A percentile compares a stretch with the other conserved stretches of the same genome.
These are phyloP conservation scores for Camptogramma bilineatum DNA, from an alignment of 2,888 invertebrate species.

Conservation along the genomic window DNA sequence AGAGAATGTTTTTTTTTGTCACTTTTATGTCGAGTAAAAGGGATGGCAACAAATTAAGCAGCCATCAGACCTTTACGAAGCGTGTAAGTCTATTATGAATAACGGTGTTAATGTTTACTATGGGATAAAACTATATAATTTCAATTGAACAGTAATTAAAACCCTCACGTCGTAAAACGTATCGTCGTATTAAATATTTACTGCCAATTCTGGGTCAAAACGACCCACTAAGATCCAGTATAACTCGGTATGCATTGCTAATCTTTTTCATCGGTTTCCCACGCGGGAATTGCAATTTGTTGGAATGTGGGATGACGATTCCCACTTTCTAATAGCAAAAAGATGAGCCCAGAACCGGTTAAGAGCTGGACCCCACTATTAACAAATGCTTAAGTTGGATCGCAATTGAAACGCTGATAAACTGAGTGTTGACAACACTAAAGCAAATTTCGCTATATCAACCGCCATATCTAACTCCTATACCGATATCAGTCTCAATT, in stretches of 20 bases:
- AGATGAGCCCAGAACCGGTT: conserved; percentile 14
- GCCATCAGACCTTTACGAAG: too few relatives aligned
- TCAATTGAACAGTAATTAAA: background rate
- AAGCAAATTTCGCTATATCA: too few relatives aligned
- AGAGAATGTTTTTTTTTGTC: background rate
- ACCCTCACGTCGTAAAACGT: background rate
- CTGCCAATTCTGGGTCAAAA: background rate
- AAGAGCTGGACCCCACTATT: background rate
- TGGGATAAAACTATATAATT: background rate
- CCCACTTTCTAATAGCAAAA: conserved; percentile 30
- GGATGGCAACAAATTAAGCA: too few relatives aligned
- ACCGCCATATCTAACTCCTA: too few relatives aligned
- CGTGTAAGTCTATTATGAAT: too few relatives aligned
- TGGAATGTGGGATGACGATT: conserved; percentile 25
- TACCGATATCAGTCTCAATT: too few relatives aligned
- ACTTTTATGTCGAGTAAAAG: too few relatives aligned
- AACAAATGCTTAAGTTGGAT: too few relatives aligned
- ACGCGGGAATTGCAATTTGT: conserved; percentile 29
- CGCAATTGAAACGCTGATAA: too few relatives aligned
- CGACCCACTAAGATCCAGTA: background rate
- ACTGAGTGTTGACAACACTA: too few relatives aligned
- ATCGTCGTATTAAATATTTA: background rate
- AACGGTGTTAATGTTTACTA: too few relatives aligned
- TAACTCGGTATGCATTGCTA: conserved; percentile 20
- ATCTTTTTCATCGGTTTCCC: conserved; percentile 26